phyloP scores from a whole-genome alignment of 2,888 invertebrate genomes.

The Aromia moschata region DNA sequence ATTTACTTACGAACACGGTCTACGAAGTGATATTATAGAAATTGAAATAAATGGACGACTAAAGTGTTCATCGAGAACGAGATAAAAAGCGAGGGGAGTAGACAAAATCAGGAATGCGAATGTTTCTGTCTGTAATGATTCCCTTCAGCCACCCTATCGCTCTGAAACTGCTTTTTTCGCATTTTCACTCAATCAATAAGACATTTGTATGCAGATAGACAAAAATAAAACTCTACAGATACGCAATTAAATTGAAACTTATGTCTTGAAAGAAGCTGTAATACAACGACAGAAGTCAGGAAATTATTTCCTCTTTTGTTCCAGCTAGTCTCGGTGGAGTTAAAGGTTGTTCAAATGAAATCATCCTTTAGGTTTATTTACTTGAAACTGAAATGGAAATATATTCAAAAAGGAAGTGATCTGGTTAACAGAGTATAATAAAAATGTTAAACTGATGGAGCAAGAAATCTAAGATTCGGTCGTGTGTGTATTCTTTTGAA shows the following conservation, averaged over 20 bases:
- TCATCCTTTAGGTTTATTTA: background rate
- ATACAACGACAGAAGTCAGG: background rate
- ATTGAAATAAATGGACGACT: constrained; percentile 44
- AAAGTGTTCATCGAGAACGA: constrained; percentile 40
- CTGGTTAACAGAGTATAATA: too few relatives aligned
- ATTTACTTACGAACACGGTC: constrained; percentile 13
- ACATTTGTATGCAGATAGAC: constrained; percentile 44
- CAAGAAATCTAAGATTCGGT: too few relatives aligned
- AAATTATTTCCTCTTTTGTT: background rate
- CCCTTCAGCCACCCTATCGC: constrained; percentile 47
- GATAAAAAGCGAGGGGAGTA: constrained; percentile 42
- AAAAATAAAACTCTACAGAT: constrained; percentile 38
- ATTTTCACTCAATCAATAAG: constrained; percentile 50
- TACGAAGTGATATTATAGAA: constrained; percentile 32
- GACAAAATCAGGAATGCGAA: constrained; percentile 50
- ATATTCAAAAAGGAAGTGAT: too few relatives aligned
- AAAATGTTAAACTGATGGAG: too few relatives aligned
- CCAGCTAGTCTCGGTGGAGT: background rate
- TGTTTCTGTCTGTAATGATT: constrained; percentile 48
- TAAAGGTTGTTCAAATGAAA: background rate
- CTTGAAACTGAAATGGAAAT: background rate
- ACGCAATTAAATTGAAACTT: constrained; percentile 35
- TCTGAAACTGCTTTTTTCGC: constrained; percentile 46
- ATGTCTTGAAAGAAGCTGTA: background rate
- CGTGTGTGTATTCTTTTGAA: too few relatives aligned